Percentiles rank a stretch among this genome's conserved stretches.
Evolutionary conservation across 2,888 invertebrate genomes (phyloP).

Genomic region (Dilophus febrilis): DNA sequence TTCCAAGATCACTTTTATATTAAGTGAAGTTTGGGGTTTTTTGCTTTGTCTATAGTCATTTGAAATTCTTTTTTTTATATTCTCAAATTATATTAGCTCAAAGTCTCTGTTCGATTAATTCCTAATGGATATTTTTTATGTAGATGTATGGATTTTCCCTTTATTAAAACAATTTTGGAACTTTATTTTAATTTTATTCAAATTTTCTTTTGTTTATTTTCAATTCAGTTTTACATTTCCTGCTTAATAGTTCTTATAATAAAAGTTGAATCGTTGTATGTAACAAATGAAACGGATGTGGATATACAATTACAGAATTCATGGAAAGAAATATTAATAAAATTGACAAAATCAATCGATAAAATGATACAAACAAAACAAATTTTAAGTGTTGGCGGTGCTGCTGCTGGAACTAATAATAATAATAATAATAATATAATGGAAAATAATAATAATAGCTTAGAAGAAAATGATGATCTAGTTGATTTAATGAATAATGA

Average conservation of each 20-base stretch:
- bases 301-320: no score
- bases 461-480: neutral
- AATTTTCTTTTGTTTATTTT: conserved; percentile 2
- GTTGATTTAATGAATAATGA: neutral
- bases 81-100: no score
- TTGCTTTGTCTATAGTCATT: no score
- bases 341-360: no score
- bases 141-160: neutral
- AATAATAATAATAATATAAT: neutral
- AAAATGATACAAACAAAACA: no score
- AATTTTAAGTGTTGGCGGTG: neutral
- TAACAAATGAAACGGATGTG: conserved; percentile 1
- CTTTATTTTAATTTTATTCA: neutral
- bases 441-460: no score
- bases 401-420: neutral
- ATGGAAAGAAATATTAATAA: no score
- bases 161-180: neutral
- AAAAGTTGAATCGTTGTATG: conserved; percentile 25
- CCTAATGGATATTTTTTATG: no score
- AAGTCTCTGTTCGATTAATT: no score
- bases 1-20: no score
- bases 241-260: conserved; percentile 25
- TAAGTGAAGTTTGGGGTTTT: no score
- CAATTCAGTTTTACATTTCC: conserved; percentile 26
- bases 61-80: no score